A percentile compares a stretch with the other conserved stretches of the same genome.
These are phyloP conservation scores for Pelobates cultripes DNA, from an alignment of 2,797 vertebrate species.

Conservation along the genomic window DNA sequence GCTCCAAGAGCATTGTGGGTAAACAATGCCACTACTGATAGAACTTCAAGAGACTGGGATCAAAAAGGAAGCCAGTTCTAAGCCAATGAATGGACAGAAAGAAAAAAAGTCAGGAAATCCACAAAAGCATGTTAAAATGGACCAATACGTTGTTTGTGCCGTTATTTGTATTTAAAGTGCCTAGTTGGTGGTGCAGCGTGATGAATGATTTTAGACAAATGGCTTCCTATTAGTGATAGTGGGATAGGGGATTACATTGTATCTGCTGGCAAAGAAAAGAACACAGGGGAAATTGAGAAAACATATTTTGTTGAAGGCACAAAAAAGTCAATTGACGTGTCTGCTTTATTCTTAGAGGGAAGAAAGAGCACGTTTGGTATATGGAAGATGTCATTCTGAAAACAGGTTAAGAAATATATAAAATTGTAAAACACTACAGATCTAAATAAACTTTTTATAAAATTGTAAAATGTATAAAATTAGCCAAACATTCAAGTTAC, in stretches of 20 bases:
- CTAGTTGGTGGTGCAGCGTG: conserved; percentile 57
- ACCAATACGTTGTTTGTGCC: conserved; percentile 60
- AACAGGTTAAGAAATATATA: no score
- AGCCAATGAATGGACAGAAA: conserved; percentile 57
- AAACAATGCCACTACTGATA: conserved; percentile 64
- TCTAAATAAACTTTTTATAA: no score
- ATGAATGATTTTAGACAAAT: conserved; percentile 55
- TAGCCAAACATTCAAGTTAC: no score
- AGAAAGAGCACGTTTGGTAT: no score
- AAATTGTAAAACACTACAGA: no score
- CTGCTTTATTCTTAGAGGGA: no score
- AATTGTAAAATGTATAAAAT: no score
- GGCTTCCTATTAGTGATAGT: background rate
- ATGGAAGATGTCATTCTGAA: no score
- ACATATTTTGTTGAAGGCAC: no score
- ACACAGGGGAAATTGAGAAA: background rate
- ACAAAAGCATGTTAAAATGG: conserved; percentile 63
- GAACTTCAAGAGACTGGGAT: conserved; percentile 51
- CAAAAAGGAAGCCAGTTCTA: conserved; percentile 59
- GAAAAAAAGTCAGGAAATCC: conserved; percentile 52
- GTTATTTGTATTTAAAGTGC: conserved; percentile 52
- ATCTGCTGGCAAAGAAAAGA: background rate
- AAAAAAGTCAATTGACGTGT: no score
- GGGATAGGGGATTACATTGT: background rate
- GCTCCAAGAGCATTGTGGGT: conserved; percentile 60